A percentile compares a stretch with the other conserved stretches of the same genome.
Conservation (phyloP, 2,888 invertebrate genomes). For the Asteroscopus sphinx region DNA sequence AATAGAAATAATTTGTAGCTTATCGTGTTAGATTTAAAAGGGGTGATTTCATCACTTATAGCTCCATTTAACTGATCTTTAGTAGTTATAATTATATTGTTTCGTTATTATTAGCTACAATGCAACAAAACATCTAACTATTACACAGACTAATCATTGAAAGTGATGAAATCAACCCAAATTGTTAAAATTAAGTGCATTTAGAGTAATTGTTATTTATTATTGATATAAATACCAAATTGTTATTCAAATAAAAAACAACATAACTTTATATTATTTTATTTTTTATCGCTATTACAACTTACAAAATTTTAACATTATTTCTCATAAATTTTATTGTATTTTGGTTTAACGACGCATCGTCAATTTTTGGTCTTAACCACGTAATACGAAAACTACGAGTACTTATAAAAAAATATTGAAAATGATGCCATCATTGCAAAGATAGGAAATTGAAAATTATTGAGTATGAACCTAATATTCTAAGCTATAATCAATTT, state of each 20-base stretch:
- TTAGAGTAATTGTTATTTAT: conserved; percentile 65
- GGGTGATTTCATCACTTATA: conserved; percentile 13
- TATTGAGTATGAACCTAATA: neutral
- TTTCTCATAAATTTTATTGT: conserved; percentile 30
- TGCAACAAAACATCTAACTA: too few species aligned
- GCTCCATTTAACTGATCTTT: too few species aligned
- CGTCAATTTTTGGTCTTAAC: conserved; percentile 19
- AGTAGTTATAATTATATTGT: too few species aligned
- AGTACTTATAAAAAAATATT: conserved; percentile 6
- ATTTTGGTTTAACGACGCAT: conserved; percentile 27
- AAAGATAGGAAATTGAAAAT: conserved; percentile 13
- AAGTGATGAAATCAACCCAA: conserved; percentile 28
- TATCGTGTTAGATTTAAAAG: conserved; percentile 4
- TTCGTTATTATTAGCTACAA: too few species aligned
- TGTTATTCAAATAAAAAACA: conserved; percentile 60
- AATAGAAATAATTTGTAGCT: neutral
- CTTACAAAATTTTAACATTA: conserved; percentile 50
- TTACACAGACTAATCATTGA: neutral
- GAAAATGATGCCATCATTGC: conserved; percentile 28
- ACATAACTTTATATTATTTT: conserved; percentile 51
- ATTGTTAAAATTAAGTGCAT: conserved; percentile 26
- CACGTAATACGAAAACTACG: conserved; percentile 3
- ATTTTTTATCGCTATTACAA: conserved; percentile 56
- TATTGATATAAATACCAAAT: conserved; percentile 64
- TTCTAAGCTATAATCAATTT: neutral